Evolutionary conservation across 2,113 vertebrate genomes (phyloP), one percentile per base, ranked within the genome.

Genomic region (Cyanocitta stelleri): DNA sequence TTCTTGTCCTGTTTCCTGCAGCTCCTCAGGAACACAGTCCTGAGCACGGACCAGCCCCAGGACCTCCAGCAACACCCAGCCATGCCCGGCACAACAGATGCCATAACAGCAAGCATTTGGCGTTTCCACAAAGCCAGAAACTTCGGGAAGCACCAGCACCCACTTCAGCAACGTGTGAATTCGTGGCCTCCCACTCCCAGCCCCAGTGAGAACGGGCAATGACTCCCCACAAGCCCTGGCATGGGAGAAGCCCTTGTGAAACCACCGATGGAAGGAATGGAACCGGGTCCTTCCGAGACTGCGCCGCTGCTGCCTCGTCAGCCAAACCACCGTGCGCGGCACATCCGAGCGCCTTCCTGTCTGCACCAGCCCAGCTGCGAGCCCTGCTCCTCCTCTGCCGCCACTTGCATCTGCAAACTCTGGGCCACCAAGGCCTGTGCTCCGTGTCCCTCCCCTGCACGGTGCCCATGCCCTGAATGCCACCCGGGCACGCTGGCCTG

Each of bases 171-270:
- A 7, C 0, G 13, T 2, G 24, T 2, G 35, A 39, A 12, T 3
- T 37, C 9, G 13, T 19, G 54, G 39, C 41, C 35, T 58, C 49
- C 41, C 26, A 1, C 43, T 35, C 3, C 1, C n/a, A 59, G 62
- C 21, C 26, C 81, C 59, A 6, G 43, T 0, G 0, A 46, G 81
- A 73, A 24, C 0, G 0, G 2, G 33, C 51, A n/a, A 6, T 2
- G 1, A 30, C 23, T 32, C 21, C 35, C 43, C 12, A 16, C n/a
- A 4, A 82, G 62, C 32, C 48, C 43, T 9, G 1, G 51, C 8
- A 3, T 0, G 0, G 85, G 37, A 41, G n/a, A 35, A 54, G 32
- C 55, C 69, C 51, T 41, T 69, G 29, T 9, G 77, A 91, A 91
- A 77, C 43, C 11, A 3, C 0, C 5, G 27, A 11, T 3, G 33